Conservation (phyloP, 2,797 vertebrate species). For the Chiroxiphia lanceolata region DNA sequence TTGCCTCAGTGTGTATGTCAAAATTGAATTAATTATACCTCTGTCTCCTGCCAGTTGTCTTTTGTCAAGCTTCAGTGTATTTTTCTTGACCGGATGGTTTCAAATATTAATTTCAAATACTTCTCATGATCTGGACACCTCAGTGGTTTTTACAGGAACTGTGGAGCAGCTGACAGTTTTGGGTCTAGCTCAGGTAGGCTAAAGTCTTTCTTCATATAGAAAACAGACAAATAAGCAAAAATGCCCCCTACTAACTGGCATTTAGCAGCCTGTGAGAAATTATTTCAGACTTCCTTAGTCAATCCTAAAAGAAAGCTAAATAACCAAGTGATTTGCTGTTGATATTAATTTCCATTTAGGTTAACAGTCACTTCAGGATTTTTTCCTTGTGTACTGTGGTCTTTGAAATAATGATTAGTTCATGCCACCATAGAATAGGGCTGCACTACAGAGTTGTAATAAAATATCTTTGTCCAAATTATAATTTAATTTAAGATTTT, state of each 20-base stretch:
- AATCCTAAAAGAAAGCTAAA: not conserved
- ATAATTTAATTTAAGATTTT: not conserved
- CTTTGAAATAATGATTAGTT: not conserved
- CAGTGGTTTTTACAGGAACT: constrained; percentile 6
- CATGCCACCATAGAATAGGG: not conserved
- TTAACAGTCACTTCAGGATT: not conserved
- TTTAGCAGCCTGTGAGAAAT: constrained; percentile 46
- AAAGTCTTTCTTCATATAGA: not conserved
- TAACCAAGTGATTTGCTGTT: not conserved
- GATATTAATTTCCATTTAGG: not conserved
- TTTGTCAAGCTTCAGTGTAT: constrained; percentile 4
- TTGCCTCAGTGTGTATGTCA: constrained; percentile 18
- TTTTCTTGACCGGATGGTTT: constrained; percentile 62
- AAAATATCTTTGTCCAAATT: not conserved
- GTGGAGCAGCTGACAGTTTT: constrained; percentile 28
- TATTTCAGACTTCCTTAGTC: not conserved
- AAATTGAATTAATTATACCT: constrained; percentile 54
- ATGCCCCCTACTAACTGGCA: not conserved
- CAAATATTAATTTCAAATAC: constrained; percentile 45
- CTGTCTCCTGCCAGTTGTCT: constrained; percentile 31
- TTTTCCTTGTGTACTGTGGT: not conserved
- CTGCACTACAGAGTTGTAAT: not conserved
- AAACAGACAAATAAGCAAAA: constrained; percentile 12
- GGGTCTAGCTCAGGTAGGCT: constrained; percentile 1
- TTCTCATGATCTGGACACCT: constrained; percentile 29